Percentiles rank a stretch among this genome's conserved stretches.
Conservation (phyloP, 1,140 invertebrate species). For the Macrocentrus cingulum region DNA sequence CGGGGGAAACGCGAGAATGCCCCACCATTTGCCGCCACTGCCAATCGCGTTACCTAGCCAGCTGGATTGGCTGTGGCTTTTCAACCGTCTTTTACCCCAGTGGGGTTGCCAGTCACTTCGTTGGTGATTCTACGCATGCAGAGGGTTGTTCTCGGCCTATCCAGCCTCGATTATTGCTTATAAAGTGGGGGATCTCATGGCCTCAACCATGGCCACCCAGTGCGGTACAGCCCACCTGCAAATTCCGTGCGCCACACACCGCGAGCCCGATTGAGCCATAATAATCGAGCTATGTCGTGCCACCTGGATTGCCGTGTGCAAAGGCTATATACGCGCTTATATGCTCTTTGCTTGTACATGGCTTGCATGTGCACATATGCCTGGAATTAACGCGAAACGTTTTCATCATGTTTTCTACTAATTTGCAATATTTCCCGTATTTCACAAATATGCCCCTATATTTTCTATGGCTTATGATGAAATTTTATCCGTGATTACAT, state of each 20-base stretch:
- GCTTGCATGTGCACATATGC: too few species aligned
- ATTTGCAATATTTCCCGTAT: too few species aligned
- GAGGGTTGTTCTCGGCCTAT: conserved; percentile 21
- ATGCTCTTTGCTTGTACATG: too few species aligned
- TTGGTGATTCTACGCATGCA: conserved; percentile 13
- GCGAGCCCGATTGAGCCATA: neutral
- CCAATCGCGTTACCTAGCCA: conserved; percentile 30
- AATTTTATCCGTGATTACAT: too few species aligned
- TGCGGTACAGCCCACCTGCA: conserved; percentile 28
- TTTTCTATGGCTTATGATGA: too few species aligned
- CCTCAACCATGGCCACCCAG: conserved; percentile 30
- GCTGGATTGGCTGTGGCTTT: conserved; percentile 11
- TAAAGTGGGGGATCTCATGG: conserved; percentile 12
- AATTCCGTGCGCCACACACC: conserved; percentile 1
- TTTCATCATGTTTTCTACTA: too few species aligned
- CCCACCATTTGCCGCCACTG: conserved; percentile 40
- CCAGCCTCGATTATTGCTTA: neutral
- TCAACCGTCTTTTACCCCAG: conserved; percentile 7
- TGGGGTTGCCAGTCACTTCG: conserved; percentile 5
- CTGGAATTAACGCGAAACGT: too few species aligned
- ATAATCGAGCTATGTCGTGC: too few species aligned
- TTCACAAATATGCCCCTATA: too few species aligned
- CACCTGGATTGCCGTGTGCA: too few species aligned
- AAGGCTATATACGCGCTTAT: too few species aligned
- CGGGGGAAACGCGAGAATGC: conserved; percentile 18